Conservation (phyloP, 1,140 invertebrate genomes). For the Zeugodacus cucurbitae region DNA sequence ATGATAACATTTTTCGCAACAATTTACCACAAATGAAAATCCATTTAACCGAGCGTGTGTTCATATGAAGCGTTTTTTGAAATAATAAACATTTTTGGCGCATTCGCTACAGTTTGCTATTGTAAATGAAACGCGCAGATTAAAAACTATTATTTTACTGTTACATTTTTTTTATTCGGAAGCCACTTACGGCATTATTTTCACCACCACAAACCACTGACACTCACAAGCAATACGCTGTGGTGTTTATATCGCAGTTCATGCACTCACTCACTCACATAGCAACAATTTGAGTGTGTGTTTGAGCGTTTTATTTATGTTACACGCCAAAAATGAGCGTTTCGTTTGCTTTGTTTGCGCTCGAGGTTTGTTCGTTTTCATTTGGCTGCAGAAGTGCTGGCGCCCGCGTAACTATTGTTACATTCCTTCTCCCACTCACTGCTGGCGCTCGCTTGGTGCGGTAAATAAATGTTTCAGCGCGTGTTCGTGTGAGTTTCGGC, state of each 20-base stretch:
- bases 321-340: slow-evolving; percentile 1
- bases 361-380: neutral
- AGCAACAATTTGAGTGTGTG: neutral
- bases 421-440: neutral
- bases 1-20: neutral
- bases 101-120: neutral
- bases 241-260: neutral
- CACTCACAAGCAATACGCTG: neutral
- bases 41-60: neutral
- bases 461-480: neutral
- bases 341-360: neutral
- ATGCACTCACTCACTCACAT: neutral
- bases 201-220: neutral
- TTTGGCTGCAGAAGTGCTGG: neutral
- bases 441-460: too few relatives aligned
- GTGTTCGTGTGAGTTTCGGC: neutral
- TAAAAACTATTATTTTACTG: too few relatives aligned
- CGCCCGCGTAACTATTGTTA: neutral
- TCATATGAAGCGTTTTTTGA: too few relatives aligned
- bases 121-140: too few relatives aligned
- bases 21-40: neutral
- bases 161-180: too few relatives aligned
- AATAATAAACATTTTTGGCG: neutral
- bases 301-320: neutral
- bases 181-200: neutral